A percentile compares a stretch with the other conserved stretches of the same genome.
Evolutionary conservation across 2,113 vertebrate species (phyloP).

Genomic region (Muntiacus muntjak): DNA sequence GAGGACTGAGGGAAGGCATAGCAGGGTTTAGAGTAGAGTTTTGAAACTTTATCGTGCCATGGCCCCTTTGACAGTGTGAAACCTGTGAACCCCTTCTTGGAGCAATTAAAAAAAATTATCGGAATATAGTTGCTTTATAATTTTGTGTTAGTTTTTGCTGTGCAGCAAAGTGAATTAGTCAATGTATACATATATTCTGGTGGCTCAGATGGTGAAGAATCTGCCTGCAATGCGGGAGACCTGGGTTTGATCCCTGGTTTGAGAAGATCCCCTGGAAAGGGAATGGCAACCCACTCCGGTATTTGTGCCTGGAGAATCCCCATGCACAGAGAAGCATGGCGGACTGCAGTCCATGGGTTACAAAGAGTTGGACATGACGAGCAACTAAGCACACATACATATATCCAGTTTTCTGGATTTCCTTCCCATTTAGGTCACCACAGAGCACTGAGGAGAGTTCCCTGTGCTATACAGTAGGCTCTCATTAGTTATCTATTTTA

Average conservation of each 20-base stretch:
- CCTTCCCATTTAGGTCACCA: background rate
- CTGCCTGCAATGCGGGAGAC: background rate
- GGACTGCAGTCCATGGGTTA: background rate
- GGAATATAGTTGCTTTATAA: background rate
- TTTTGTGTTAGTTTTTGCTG: background rate
- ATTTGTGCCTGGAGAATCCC: background rate
- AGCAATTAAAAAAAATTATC: background rate
- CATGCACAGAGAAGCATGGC: background rate
- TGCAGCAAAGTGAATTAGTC: background rate
- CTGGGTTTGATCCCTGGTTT: background rate
- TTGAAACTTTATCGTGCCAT: background rate
- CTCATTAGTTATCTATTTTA: background rate
- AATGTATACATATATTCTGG: background rate
- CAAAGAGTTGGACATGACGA: background rate
- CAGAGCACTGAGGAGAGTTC: background rate
- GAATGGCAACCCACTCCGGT: background rate
- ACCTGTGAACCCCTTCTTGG: background rate
- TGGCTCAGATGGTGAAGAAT: background rate
- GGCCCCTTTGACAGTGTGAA: background rate
- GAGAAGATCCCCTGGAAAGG: background rate
- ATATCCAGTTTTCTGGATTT: background rate
- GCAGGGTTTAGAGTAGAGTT: background rate
- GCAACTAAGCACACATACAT: background rate
- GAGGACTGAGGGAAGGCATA: background rate
- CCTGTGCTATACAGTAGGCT: background rate